Conservation (phyloP, 2,113 vertebrate species). For the Corythaeola cristata region DNA sequence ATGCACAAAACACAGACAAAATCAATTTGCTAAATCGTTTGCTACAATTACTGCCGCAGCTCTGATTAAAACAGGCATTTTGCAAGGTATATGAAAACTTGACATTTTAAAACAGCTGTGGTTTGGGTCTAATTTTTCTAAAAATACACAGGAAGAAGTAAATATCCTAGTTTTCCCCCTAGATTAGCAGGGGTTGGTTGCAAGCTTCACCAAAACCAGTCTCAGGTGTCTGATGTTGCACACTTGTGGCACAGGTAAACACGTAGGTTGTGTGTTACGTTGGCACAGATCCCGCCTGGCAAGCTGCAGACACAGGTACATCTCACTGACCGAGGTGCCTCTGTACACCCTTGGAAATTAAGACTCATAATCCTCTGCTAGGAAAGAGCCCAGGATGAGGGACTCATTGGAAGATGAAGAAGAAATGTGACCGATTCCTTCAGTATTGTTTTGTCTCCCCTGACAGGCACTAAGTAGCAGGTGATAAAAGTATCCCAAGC, state of each 20-base stretch:
- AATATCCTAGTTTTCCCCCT: not conserved
- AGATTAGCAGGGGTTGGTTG: not conserved
- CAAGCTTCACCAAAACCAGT: not conserved
- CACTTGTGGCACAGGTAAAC: not conserved
- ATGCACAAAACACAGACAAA: not conserved
- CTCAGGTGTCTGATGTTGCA: not conserved
- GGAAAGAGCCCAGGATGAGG: not conserved
- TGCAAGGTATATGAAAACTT: not conserved
- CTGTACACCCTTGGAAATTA: not conserved
- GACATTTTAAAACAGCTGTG: not conserved
- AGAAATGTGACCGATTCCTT: not conserved
- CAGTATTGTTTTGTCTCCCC: not conserved
- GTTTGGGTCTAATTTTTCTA: not conserved
- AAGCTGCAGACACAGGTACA: not conserved
- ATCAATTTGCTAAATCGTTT: not conserved
- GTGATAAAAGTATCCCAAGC: not conserved
- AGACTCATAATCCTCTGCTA: not conserved
- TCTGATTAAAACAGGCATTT: not conserved
- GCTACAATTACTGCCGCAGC: not conserved
- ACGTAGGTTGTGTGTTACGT: not conserved
- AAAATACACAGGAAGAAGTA: not conserved
- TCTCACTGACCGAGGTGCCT: not conserved
- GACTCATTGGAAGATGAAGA: not conserved
- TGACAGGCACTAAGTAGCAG: not conserved
- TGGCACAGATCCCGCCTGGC: not conserved